Base-by-base conservation (phyloP, 2,113 vertebrate species). In the Sardina pilchardus region DNA sequence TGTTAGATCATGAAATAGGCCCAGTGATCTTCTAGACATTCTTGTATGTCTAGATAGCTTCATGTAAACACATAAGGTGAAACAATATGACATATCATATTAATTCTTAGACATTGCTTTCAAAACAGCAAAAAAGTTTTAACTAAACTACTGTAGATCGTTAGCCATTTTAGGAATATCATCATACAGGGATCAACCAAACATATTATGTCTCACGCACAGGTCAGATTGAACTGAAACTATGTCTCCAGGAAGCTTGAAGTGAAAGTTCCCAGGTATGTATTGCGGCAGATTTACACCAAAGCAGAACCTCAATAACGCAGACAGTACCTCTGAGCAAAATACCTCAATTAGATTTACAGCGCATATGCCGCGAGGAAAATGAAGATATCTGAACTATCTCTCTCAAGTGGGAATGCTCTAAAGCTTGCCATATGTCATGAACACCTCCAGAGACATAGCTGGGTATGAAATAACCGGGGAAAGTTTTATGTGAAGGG, bases 341-440 rank as follows among this genome's bases (percentile, higher is more conserved):
- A 78, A 78, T 78, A 78, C 71, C 71, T 36, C 71, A 36, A 36
- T 78, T 36, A 78, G 71, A 78, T 78, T 78, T 78, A 78, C 5
- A 36, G 71, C 71, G 17, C 26, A 24, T 59, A 19, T 17, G 71
- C 34, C 30, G 12, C 9, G 39, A 36, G 63, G 8, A 34, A 78
- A 78, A 78, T 78, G 71, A 59, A 59, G 53, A 78, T 34, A 78
- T 71, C 26, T 30, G 50, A 71, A 71, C 8, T 71, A 71, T 78
- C 30, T 78, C 71, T 34, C 71, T 34, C 12, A 36, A 36, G 71
- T 16, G 71, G 36, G 16, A 78, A 78, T 14, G 30, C 16, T 39
- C 71, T 36, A 16, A 78, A 78, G 71, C 12, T 34, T 19, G 71
- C 71, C 71, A 78, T 78, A 78, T 78, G 71, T 36, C 71, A 78